phyloP scores from a whole-genome alignment of 2,797 vertebrate genomes.

The Chaenodraco wilsoni region DNA sequence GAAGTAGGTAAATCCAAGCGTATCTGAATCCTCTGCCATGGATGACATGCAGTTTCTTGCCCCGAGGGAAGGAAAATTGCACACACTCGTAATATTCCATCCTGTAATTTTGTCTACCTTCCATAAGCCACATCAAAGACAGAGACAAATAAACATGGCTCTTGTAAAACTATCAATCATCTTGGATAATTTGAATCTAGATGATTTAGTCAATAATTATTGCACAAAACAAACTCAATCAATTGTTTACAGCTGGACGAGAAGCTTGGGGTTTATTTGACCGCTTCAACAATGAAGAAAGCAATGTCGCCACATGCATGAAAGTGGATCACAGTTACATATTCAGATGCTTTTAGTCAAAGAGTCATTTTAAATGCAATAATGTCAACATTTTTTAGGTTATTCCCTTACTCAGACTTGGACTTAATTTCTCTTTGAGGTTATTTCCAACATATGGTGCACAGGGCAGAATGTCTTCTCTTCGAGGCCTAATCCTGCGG shows the following conservation, averaged over 20 bases:
- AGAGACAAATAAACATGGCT: conserved; percentile 63
- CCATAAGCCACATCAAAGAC: conserved; percentile 67
- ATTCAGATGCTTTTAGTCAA: conserved; percentile 36
- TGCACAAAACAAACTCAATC: conserved; percentile 45
- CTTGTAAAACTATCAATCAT: conserved; percentile 58
- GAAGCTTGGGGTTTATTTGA: conserved; percentile 35
- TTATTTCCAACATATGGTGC: conserved; percentile 61
- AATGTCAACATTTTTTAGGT: conserved; percentile 8
- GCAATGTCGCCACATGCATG: conserved; percentile 15
- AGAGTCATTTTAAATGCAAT: conserved; percentile 25
- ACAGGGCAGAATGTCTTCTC: conserved; percentile 30
- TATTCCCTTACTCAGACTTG: conserved; percentile 23
- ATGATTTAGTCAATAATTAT: conserved; percentile 53
- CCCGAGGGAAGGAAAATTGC: conserved; percentile 50
- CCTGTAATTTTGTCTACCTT: conserved; percentile 72
- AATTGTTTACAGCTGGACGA: conserved; percentile 53
- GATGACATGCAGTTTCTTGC: conserved; percentile 58
- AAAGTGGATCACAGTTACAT: conserved; percentile 16
- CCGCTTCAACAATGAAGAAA: conserved; percentile 35
- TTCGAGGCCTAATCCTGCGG: conserved; percentile 39
- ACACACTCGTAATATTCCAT: conserved; percentile 67
- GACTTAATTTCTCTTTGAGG: conserved; percentile 37
- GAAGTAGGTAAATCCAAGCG: conserved; percentile 51
- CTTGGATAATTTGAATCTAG: conserved; percentile 46
- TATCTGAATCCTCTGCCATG: conserved; percentile 46